These are phyloP conservation scores for Merluccius polli DNA, from an alignment of 2,797 vertebrate species.

Conservation along the genomic window DNA sequence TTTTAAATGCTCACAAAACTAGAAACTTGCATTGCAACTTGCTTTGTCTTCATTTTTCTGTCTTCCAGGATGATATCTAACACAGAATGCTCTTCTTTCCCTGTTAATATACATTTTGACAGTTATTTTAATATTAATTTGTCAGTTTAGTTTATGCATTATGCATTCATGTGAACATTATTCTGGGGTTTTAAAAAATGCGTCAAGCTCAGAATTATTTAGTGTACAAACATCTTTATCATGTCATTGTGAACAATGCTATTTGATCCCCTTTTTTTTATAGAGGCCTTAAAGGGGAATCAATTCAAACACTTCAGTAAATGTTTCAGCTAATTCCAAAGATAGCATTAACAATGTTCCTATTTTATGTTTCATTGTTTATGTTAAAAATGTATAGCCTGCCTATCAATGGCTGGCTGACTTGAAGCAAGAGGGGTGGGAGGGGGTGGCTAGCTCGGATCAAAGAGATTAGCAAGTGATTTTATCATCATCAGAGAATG, in stretches of 20 bases:
- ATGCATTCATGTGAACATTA: not conserved
- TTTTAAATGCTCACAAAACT: conserved; percentile 72
- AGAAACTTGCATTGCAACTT: conserved; percentile 25
- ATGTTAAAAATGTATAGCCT: conserved; percentile 17
- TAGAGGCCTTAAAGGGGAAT: not conserved
- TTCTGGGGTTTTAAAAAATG: not conserved
- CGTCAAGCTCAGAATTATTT: conserved; percentile 2
- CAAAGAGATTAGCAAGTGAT: conserved; percentile 32
- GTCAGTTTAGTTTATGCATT: not conserved
- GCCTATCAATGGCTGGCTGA: conserved; percentile 19
- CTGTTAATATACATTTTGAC: not conserved
- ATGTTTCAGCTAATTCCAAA: not conserved
- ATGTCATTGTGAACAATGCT: not conserved
- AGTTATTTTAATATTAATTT: not conserved
- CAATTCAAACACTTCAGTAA: not conserved
- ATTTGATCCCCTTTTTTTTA: not conserved
- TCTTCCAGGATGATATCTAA: not conserved
- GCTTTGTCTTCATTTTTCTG: conserved; percentile 28
- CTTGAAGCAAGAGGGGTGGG: conserved; percentile 21
- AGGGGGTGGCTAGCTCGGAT: conserved; percentile 29
- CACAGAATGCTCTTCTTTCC: not conserved
- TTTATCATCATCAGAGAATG: not conserved
- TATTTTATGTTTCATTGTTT: conserved; percentile 26
- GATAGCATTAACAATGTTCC: not conserved
- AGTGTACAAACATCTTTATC: not conserved